Evolutionary conservation across 1,140 invertebrate species (phyloP).

Genomic region (Nymphalis io): DNA sequence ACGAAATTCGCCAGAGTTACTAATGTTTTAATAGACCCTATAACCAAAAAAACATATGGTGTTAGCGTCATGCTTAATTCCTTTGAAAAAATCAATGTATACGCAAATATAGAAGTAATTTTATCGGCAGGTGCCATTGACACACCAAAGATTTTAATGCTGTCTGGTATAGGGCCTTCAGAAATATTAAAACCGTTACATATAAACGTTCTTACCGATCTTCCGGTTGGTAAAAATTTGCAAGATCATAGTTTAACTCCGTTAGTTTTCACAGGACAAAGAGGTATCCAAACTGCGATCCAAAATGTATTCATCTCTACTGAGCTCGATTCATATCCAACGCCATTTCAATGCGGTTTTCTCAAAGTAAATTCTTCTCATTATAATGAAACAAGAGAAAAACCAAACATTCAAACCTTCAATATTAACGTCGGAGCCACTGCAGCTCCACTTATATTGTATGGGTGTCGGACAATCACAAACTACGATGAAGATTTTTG

Average conservation of each 20-base stretch:
- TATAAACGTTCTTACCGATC: conserved; percentile 81
- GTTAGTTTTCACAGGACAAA: conserved; percentile 52
- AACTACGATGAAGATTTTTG: conserved; percentile 84
- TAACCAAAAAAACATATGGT: conserved; percentile 82
- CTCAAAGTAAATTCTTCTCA: conserved; percentile 48
- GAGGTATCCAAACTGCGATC: conserved; percentile 46
- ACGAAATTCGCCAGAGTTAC: conserved; percentile 59
- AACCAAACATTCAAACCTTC: conserved; percentile 69
- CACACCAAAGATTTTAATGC: conserved; percentile 85
- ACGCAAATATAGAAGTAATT: conserved; percentile 82
- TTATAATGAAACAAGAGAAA: conserved; percentile 26
- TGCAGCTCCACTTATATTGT: conserved; percentile 83
- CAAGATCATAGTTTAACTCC: conserved; percentile 81
- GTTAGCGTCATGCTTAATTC: conserved; percentile 81
- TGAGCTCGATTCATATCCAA: conserved; percentile 55
- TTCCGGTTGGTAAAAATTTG: conserved; percentile 87
- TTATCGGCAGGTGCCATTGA: conserved; percentile 84
- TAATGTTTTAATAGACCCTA: conserved; percentile 85
- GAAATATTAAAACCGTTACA: conserved; percentile 81
- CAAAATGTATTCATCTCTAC: conserved; percentile 52
- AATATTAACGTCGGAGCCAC: conserved; percentile 57
- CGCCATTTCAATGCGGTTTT: conserved; percentile 56
- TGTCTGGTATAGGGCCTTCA: conserved; percentile 86
- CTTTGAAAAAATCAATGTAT: conserved; percentile 73
- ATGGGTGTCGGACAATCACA: conserved; percentile 85